These are phyloP conservation scores for Phyllotreta striolata DNA, from an alignment of 2,888 invertebrate genomes.

Conservation along the genomic window DNA sequence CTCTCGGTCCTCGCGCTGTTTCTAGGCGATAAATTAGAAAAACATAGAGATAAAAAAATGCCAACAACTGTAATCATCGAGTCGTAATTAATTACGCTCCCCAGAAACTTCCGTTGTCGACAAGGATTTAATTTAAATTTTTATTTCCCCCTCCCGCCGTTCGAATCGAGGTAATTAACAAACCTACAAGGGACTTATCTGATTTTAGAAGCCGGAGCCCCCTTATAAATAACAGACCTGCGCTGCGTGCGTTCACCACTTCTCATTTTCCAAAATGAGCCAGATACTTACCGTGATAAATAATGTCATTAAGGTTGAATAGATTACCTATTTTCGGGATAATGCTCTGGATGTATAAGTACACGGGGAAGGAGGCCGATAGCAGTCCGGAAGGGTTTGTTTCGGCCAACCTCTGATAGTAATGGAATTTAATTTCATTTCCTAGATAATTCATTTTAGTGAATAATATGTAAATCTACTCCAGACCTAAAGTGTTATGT, in stretches of 20 bases:
- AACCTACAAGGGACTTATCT: slow-evolving; percentile 39
- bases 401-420: slow-evolving; percentile 3
- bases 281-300: slow-evolving; percentile 50
- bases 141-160: slow-evolving; percentile 29
- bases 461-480: no score
- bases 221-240: slow-evolving; percentile 35
- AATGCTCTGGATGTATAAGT: slow-evolving; percentile 28
- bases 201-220: slow-evolving; percentile 29
- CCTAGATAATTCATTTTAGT: not conserved
- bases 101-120: slow-evolving; percentile 33
- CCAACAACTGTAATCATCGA: slow-evolving; percentile 34
- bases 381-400: slow-evolving; percentile 9
- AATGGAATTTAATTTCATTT: not conserved
- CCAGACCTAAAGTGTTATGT: no score
- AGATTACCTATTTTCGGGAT: slow-evolving; percentile 46
- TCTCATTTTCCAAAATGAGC: slow-evolving; percentile 42
- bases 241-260: slow-evolving; percentile 32
- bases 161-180: slow-evolving; percentile 40
- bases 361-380: not conserved
- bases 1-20: slow-evolving; percentile 1
- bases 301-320: slow-evolving; percentile 50
- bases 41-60: slow-evolving; percentile 33
- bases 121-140: slow-evolving; percentile 38
- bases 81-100: slow-evolving; percentile 32
- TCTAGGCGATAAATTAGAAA: slow-evolving; percentile 31